Conservation (phyloP, 2,888 invertebrate species). For the Anthoptus insignis region DNA sequence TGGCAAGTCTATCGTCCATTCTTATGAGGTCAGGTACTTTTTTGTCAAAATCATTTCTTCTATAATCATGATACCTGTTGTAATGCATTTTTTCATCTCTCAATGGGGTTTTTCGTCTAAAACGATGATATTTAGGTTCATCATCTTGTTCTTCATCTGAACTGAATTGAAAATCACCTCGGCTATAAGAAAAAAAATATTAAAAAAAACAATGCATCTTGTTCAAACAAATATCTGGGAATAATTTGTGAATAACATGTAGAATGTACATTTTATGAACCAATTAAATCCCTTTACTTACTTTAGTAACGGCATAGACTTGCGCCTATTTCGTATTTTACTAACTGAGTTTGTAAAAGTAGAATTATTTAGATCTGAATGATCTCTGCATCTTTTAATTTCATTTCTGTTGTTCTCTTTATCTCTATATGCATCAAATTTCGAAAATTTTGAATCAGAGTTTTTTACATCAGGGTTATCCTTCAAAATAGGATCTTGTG, state of each 20-base stretch:
- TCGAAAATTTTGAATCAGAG: too few species aligned
- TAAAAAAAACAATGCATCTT: neutral
- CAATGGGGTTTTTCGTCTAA: constrained; percentile 46
- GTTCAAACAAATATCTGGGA: too few species aligned
- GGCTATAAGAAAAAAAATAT: constrained; percentile 4
- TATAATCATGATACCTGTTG: constrained; percentile 1
- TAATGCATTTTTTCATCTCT: constrained; percentile 10
- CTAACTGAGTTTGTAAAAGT: constrained; percentile 16
- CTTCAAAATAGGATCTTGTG: too few species aligned
- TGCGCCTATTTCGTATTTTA: constrained; percentile 62
- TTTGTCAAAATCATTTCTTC: neutral
- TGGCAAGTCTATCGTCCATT: constrained; percentile 7
- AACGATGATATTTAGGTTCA: constrained; percentile 47
- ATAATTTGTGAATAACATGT: too few species aligned
- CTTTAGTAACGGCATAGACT: constrained; percentile 67
- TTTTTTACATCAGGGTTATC: too few species aligned
- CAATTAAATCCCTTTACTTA: too few species aligned
- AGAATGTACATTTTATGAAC: neutral
- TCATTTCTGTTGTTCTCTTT: constrained; percentile 38
- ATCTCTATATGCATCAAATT: constrained; percentile 4
- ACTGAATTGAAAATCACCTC: constrained; percentile 50
- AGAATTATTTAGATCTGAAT: neutral
- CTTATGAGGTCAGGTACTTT: constrained; percentile 16
- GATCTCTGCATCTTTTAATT: neutral
- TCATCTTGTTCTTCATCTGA: constrained; percentile 66